These are phyloP conservation scores for Sisor rabdophorus DNA, from an alignment of 2,113 vertebrate species.

Conservation along the genomic window DNA sequence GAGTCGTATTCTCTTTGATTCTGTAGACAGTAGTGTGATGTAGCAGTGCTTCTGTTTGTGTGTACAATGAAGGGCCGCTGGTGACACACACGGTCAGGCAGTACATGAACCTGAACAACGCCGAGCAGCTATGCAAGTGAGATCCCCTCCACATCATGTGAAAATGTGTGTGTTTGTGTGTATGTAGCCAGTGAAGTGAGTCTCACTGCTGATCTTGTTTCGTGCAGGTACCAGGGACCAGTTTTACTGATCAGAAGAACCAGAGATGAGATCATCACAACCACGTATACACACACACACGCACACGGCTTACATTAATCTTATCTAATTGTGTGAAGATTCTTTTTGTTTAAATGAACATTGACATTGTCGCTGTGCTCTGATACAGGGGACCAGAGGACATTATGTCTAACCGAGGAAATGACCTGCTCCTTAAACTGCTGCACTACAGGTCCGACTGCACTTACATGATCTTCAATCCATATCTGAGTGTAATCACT, in stretches of 20 bases:
- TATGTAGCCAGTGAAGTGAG: not conserved
- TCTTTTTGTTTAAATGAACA: not conserved
- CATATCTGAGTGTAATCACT: not conserved
- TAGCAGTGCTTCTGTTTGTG: slow-evolving; percentile 17
- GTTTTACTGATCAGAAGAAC: slow-evolving; percentile 85
- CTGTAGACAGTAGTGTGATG: not conserved
- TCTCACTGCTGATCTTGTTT: not conserved
- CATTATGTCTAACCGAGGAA: slow-evolving; percentile 85
- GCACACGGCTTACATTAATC: not conserved
- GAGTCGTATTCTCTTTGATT: not conserved
- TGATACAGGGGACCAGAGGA: slow-evolving; percentile 77
- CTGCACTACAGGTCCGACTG: slow-evolving; percentile 78
- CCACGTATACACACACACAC: slow-evolving; percentile 71
- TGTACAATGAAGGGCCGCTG: slow-evolving; percentile 68
- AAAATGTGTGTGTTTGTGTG: not conserved
- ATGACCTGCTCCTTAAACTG: slow-evolving; percentile 79
- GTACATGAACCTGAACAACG: slow-evolving; percentile 87
- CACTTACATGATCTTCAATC: not conserved
- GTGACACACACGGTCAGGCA: slow-evolving; percentile 85
- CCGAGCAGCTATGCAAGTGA: slow-evolving; percentile 87
- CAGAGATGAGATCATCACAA: slow-evolving; percentile 90
- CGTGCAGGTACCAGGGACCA: slow-evolving; percentile 81
- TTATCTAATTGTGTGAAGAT: not conserved
- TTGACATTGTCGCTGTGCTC: slow-evolving; percentile 7
- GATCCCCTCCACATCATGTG: slow-evolving; percentile 27